Conservation (phyloP, 1,140 invertebrate species). For the Phocides pigmalion region DNA sequence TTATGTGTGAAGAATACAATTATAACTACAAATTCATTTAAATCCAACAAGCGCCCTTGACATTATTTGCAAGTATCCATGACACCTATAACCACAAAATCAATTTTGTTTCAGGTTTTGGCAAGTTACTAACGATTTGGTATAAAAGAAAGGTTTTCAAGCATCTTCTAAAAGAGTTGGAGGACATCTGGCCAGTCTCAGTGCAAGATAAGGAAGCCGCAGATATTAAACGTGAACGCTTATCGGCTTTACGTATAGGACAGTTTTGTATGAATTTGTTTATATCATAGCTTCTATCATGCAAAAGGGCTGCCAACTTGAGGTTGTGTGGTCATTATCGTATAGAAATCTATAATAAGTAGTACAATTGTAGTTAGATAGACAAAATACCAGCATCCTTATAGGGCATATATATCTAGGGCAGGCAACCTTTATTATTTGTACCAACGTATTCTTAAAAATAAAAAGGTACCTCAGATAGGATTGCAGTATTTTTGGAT, state of each 20-base stretch:
- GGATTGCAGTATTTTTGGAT: too few species aligned
- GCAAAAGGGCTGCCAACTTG: slow-evolving; percentile 3
- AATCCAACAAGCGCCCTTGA: too few species aligned
- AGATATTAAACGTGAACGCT: slow-evolving; percentile 56
- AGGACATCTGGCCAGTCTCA: slow-evolving; percentile 61
- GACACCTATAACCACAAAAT: background rate
- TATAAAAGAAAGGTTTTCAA: slow-evolving; percentile 58
- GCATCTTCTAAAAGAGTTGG: slow-evolving; percentile 56
- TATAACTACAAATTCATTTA: slow-evolving; percentile 3
- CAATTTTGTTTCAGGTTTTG: slow-evolving; percentile 53
- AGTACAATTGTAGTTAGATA: too few species aligned
- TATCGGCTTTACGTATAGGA: slow-evolving; percentile 50
- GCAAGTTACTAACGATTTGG: slow-evolving; percentile 66
- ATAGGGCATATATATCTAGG: too few species aligned
- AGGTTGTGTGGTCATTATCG: too few species aligned
- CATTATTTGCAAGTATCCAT: too few species aligned
- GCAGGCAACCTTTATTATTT: too few species aligned
- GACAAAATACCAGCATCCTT: too few species aligned
- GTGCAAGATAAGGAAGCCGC: slow-evolving; percentile 50
- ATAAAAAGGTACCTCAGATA: too few species aligned
- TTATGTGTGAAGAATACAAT: too few species aligned
- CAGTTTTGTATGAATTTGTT: slow-evolving; percentile 55
- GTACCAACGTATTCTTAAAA: too few species aligned
- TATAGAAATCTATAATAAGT: too few species aligned
- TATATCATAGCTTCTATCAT: background rate